Base-by-base conservation (phyloP, 1,140 invertebrate genomes). In the Microplitis mediator region DNA sequence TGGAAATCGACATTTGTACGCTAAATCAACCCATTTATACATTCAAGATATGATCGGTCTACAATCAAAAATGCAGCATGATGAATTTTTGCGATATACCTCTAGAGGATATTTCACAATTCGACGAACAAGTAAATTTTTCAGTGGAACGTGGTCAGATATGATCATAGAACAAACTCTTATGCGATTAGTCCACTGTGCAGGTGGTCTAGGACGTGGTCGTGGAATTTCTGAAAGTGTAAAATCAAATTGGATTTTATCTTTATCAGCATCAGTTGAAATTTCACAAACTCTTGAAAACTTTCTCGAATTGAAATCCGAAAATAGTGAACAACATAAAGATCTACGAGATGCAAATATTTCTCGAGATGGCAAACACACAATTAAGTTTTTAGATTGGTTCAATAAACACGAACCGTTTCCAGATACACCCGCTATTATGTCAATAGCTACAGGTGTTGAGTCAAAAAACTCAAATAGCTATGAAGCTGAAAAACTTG, bases 1-100 rank as follows among this genome's bases (percentile, higher is more conserved):
- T 0, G 45, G 73, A 34, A 80, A 80, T 0, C 81, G 83, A 66
- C 75, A 77, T 39, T 13, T 73, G 3, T 82, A 82, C 67, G 80
- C 84, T 5, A 88, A 88, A 79, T 87, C 82, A 64, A 76, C 76
- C 45, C 81, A 84, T 56, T 62, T 87, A 11, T 88, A 88, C 76
- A 64, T 88, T 14, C 83, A 86, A 79, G 78, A 87, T 78, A 88
- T 86, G 85, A 3, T 70, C 60, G 72, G 79, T 60, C 67, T 81
- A 11, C 54, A 50, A 76, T 62, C 70, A 76, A 83, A 69, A 71
- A 75, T 82, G 32, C 3, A 31, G 11, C n/a, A 14, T 75, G 39
- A 81, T 3, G 50, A 63, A 58, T 72, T 36, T 36, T 6, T 36
- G 3, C 35, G 6, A 36, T 36, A 36, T 36, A 36, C 50, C 13